Evolutionary conservation across 2,797 vertebrate genomes (phyloP), one percentile per base, ranked within the genome.

Genomic region (Catharus ustulatus): DNA sequence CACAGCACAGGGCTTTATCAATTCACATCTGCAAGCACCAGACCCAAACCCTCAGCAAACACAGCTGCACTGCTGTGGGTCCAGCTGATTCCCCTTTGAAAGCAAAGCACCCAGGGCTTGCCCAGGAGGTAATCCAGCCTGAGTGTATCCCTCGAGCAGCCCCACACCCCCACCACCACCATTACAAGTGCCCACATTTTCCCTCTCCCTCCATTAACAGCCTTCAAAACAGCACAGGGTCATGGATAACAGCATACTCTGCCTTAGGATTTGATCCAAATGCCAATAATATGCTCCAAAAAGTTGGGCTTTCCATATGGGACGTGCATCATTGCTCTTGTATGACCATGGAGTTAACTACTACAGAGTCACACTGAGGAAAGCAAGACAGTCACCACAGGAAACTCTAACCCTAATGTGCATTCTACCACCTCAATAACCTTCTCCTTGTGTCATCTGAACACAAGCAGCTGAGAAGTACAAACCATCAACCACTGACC

Each of bases 211-310:
- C 71, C 40, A 40, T 19, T 18, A 55, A 30, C 8, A 20, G 40
- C 52, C 72, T 54, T 23, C 66, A 38, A 8, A 71, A 59, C 7
- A 3, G 57, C 72, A 19, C 5, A 32, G 3, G 27, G n/a, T 34
- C 40, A 71, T 0, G 0, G 43, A 3, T 10, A n/a, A 27, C 49
- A 75, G 42, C 46, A 40, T 1, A 5, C 10, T 48, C 29, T 57
- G 67, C 58, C 51, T 34, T 51, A 40, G 66, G 26, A 81, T 81
- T 42, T 55, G 43, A 69, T 71, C n/a, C 78, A 66, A 46, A 32
- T 63, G 43, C 45, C 72, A 68, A 43, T 4, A 9, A 58, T 7
- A 19, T 22, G 63, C 72, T 83, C 12, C 27, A 32, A 29, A 40
- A 59, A 46, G 15, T 4, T 9, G 3, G 13, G 43, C 5, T 75